Evolutionary conservation across 2,797 vertebrate species (phyloP).

Genomic region (Leucoraja ocellata): DNA sequence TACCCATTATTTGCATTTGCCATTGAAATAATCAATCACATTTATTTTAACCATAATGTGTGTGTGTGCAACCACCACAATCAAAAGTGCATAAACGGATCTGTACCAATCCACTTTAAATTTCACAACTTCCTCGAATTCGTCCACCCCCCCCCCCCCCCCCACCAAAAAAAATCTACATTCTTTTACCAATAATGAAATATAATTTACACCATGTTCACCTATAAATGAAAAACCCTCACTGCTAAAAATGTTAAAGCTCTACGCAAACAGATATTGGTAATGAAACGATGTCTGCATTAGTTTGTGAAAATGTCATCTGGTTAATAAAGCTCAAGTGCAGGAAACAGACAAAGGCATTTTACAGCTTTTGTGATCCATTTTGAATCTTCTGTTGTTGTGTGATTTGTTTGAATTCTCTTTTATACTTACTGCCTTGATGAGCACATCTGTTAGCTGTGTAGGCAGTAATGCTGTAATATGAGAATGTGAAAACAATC

Average conservation of each 20-base stretch:
- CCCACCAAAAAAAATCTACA: neutral
- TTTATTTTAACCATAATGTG: neutral
- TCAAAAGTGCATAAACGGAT: neutral
- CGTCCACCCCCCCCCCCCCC: neutral
- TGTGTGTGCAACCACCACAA: neutral
- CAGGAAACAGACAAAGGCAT: neutral
- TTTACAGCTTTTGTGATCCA: slow-evolving; percentile 18
- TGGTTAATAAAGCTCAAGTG: neutral
- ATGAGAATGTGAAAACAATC: slow-evolving; percentile 37
- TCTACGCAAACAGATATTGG: neutral
- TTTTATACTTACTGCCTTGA: slow-evolving; percentile 25
- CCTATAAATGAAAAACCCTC: neutral
- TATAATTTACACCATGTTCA: neutral
- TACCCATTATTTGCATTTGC: neutral
- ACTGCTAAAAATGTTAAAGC: neutral
- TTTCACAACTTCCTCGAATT: neutral
- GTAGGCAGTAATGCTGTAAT: slow-evolving; percentile 28
- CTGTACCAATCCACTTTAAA: neutral
- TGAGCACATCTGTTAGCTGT: slow-evolving; percentile 31
- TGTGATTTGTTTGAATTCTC: slow-evolving; percentile 12
- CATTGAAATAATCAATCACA: too few relatives aligned
- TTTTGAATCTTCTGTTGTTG: slow-evolving; percentile 26
- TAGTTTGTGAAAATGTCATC: neutral
- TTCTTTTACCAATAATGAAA: neutral
- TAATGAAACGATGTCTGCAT: neutral